phyloP scores from a whole-genome alignment of 2,888 invertebrate species.

The Steinernema carpocapsae region DNA sequence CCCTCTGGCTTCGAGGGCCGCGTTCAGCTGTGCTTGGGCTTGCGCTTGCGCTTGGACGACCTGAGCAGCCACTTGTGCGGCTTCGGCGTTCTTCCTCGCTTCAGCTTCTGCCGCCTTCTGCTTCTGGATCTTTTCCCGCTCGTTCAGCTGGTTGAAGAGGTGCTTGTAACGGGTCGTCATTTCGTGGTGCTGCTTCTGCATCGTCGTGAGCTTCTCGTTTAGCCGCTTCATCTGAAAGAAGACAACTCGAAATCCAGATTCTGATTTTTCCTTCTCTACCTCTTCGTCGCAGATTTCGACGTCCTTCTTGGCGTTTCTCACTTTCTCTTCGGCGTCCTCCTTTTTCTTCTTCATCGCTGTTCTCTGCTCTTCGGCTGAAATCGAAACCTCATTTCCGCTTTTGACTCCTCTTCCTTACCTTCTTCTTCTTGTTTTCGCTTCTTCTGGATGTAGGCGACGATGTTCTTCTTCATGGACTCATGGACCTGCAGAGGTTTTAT shows the following conservation, averaged over 20 bases:
- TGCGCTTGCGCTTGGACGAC: slow-evolving; percentile 7
- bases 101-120: slow-evolving; percentile 12
- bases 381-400: background rate
- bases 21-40: background rate
- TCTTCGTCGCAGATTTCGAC: slow-evolving; percentile 4
- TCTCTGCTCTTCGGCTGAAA: slow-evolving; percentile 9
- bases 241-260: background rate
- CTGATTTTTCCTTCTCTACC: too few species aligned
- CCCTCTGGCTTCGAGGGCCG: background rate
- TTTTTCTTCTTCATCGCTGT: slow-evolving; percentile 23
- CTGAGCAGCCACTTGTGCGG: slow-evolving; percentile 9
- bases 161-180: slow-evolving; percentile 1
- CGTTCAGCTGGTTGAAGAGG: background rate
- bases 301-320: slow-evolving; percentile 3
- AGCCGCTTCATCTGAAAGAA: background rate
- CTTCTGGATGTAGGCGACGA: slow-evolving; percentile 11
- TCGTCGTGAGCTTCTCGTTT: background rate
- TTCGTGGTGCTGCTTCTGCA: slow-evolving; percentile 28
- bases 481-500: slow-evolving; percentile 7
- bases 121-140: background rate
- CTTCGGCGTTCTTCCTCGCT: background rate
- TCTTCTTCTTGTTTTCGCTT: slow-evolving; percentile 10
- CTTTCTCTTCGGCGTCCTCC: slow-evolving; percentile 20
- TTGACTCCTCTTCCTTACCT: background rate
- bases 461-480: slow-evolving; percentile 20